Percentiles rank a stretch among this genome's conserved stretches.
These are phyloP conservation scores for Coremacera marginata DNA, from an alignment of 2,888 invertebrate species.

Conservation along the genomic window DNA sequence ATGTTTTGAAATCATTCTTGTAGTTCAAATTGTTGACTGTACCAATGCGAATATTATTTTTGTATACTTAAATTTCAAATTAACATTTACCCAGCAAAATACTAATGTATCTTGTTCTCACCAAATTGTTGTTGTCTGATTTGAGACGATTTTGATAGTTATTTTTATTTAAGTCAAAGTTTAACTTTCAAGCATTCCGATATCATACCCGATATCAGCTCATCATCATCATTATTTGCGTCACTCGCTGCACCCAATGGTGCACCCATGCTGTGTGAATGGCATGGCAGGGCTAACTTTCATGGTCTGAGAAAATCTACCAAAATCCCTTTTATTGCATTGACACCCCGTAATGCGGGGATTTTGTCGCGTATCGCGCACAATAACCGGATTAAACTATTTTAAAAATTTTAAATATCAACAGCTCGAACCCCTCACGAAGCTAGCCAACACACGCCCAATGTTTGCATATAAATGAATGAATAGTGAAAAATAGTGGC, in stretches of 20 bases:
- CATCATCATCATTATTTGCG: not conserved
- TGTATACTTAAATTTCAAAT: no score
- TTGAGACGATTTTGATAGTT: no score
- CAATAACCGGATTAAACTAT: conserved; percentile 67
- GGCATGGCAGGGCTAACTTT: not conserved
- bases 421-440: not conserved
- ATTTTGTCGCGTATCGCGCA: conserved; percentile 57
- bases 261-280: not conserved
- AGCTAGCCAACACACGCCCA: not conserved
- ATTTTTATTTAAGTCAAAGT: not conserved
- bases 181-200: not conserved
- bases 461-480: not conserved
- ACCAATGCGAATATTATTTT: no score
- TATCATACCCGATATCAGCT: no score
- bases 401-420: conserved; percentile 61
- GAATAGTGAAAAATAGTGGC: conserved; percentile 1
- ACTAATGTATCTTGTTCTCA: no score
- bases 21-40: no score
- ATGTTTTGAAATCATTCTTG: no score
- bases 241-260: not conserved
- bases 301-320: conserved; percentile 13
- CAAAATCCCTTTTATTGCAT: conserved; percentile 43
- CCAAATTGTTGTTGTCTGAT: no score
- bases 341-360: conserved; percentile 53
- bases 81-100: no score